phyloP scores from a whole-genome alignment of 1,140 invertebrate genomes.

The Scaptodrosophila lebanonensis region DNA sequence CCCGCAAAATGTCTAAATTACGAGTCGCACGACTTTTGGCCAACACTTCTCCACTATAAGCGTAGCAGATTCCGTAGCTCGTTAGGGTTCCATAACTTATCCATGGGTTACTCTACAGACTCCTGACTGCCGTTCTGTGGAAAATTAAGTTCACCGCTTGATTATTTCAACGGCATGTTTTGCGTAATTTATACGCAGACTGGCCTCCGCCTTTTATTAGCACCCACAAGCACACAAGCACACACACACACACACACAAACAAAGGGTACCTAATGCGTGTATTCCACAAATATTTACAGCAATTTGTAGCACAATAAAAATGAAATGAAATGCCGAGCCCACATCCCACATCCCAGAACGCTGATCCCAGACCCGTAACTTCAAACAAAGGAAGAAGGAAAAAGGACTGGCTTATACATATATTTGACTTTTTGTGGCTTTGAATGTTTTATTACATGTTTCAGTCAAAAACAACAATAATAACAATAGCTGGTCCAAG shows the following conservation, averaged over 20 bases:
- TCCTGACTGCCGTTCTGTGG: slow-evolving; percentile 40
- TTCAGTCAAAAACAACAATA: slow-evolving; percentile 40
- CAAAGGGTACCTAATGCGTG: slow-evolving; percentile 25
- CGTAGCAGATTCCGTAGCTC: slow-evolving; percentile 26
- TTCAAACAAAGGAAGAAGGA: slow-evolving; percentile 37
- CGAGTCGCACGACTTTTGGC: slow-evolving; percentile 12
- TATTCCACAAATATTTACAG: slow-evolving; percentile 69
- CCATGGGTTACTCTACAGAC: neutral
- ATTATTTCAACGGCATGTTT: slow-evolving; percentile 67
- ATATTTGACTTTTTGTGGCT: slow-evolving; percentile 53
- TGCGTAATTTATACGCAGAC: slow-evolving; percentile 57
- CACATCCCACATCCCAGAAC: slow-evolving; percentile 22
- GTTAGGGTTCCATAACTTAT: too few relatives aligned
- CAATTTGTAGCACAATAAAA: slow-evolving; percentile 74
- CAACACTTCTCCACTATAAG: too few relatives aligned
- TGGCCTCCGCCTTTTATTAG: slow-evolving; percentile 24
- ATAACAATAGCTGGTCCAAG: slow-evolving; percentile 48
- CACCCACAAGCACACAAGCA: slow-evolving; percentile 23
- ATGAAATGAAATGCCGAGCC: slow-evolving; percentile 40
- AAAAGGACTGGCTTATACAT: slow-evolving; percentile 44
- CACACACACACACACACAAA: neutral
- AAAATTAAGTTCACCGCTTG: slow-evolving; percentile 67
- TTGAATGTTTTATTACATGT: slow-evolving; percentile 46
- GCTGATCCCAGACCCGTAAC: slow-evolving; percentile 9
- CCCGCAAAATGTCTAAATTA: slow-evolving; percentile 65